phyloP scores from a whole-genome alignment of 2,888 invertebrate species.

The Mechanitis mazaeus region DNA sequence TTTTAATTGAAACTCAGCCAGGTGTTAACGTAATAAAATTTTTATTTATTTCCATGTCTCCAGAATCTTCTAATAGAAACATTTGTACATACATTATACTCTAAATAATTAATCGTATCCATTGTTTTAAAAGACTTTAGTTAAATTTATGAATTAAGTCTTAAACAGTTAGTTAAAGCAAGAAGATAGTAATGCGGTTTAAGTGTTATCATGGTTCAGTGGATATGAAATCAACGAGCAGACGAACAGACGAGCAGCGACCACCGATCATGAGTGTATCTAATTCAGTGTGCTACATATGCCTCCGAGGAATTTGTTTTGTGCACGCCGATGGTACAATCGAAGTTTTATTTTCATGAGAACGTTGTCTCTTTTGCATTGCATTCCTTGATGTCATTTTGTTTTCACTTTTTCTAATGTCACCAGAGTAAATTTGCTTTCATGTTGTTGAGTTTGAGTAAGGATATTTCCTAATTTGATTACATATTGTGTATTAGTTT shows the following conservation, averaged over 20 bases:
- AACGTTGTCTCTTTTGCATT: slow-evolving; percentile 55
- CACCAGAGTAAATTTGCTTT: slow-evolving; percentile 46
- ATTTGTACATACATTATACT: too few species aligned
- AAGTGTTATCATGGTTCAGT: slow-evolving; percentile 53
- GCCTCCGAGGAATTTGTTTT: slow-evolving; percentile 70
- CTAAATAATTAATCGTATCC: too few species aligned
- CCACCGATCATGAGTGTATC: slow-evolving; percentile 61
- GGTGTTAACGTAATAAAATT: slow-evolving; percentile 55
- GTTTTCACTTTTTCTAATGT: slow-evolving; percentile 52
- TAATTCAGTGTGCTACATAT: slow-evolving; percentile 68
- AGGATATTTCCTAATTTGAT: slow-evolving; percentile 28
- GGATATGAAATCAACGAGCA: slow-evolving; percentile 36
- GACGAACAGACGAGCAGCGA: slow-evolving; percentile 14
- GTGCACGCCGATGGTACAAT: slow-evolving; percentile 61
- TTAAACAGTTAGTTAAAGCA: slow-evolving; percentile 12
- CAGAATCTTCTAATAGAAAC: background rate
- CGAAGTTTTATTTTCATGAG: slow-evolving; percentile 67
- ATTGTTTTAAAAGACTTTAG: background rate
- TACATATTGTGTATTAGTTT: slow-evolving; percentile 28
- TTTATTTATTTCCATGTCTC: slow-evolving; percentile 12
- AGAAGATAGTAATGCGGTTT: slow-evolving; percentile 31
- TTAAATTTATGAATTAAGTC: slow-evolving; percentile 10
- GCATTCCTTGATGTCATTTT: slow-evolving; percentile 56
- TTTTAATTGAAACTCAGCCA: slow-evolving; percentile 63
- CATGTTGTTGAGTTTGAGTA: slow-evolving; percentile 35